A percentile compares a stretch with the other conserved stretches of the same genome.
Evolutionary conservation across 2,888 invertebrate species (phyloP).

Genomic region (Diloba caeruleocephala): DNA sequence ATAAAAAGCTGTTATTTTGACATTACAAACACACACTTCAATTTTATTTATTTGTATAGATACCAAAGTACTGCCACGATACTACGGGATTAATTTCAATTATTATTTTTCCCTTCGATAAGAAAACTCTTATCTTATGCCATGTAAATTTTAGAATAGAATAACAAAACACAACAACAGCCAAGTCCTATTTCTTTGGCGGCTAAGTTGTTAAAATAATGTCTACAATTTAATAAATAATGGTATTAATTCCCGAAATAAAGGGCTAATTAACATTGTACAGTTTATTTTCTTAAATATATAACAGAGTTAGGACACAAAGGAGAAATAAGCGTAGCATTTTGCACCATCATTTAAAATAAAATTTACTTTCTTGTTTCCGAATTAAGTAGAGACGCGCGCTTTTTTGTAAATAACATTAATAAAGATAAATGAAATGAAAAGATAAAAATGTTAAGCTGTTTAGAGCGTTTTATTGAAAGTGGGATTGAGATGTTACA

Average conservation of each 20-base stretch:
- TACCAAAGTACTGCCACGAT: no score
- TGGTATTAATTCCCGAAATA: conserved; percentile 20
- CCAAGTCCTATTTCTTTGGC: conserved; percentile 6
- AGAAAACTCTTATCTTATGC: no score
- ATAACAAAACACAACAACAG: neutral
- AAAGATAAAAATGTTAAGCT: conserved; percentile 30
- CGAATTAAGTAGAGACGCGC: conserved; percentile 5
- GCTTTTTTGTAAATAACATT: conserved; percentile 17
- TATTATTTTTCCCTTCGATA: no score
- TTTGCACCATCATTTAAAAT: conserved; percentile 18
- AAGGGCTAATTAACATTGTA: conserved; percentile 29
- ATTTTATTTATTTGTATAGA: no score
- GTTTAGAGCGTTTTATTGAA: conserved; percentile 25
- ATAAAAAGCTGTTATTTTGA: no score
- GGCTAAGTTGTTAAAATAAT: conserved; percentile 4
- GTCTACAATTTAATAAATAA: conserved; percentile 20
- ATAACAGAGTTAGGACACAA: conserved; percentile 32
- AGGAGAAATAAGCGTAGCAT: conserved; percentile 30
- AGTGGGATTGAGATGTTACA: conserved; percentile 10
- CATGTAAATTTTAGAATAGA: no score
- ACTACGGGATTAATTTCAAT: no score
- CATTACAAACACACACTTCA: no score
- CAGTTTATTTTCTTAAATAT: conserved; percentile 25
- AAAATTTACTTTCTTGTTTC: conserved; percentile 20
- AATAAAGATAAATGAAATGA: conserved; percentile 41